phyloP scores from a whole-genome alignment of 2,113 vertebrate genomes.

The Bolborhynchus lineola region DNA sequence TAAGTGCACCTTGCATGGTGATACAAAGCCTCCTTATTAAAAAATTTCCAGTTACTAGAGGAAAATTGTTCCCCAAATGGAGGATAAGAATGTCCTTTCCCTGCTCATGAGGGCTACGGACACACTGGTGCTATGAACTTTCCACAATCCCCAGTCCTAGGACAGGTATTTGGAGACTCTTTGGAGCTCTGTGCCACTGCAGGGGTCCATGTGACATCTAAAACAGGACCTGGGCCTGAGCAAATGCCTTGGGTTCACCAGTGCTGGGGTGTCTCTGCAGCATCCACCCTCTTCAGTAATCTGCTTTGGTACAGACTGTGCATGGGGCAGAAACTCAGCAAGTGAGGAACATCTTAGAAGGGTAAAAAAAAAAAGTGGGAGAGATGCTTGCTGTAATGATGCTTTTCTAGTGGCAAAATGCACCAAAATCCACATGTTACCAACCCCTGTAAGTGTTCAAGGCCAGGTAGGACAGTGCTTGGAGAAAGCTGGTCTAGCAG shows the following conservation, averaged over 20 bases:
- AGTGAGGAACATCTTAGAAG: background rate
- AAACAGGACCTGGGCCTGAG: background rate
- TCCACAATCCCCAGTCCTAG: rapidly evolving
- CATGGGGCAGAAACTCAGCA: background rate
- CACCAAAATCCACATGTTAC: background rate
- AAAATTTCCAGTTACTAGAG: background rate
- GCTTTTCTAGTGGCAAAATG: background rate
- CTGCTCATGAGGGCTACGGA: background rate
- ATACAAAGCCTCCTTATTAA: background rate
- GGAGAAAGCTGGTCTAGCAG: background rate
- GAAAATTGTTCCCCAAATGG: background rate
- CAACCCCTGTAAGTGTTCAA: background rate
- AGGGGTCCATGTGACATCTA: rapidly evolving
- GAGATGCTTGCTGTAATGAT: background rate
- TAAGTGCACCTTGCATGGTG: background rate
- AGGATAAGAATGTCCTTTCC: background rate
- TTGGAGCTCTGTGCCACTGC: rapidly evolving
- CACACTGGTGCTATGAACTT: background rate
- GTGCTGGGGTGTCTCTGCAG: too few species aligned
- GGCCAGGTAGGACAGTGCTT: background rate
- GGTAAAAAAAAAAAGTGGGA: background rate
- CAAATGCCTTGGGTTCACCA: background rate
- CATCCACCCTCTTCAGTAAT: background rate
- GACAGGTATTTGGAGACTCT: background rate
- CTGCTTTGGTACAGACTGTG: background rate